Evolutionary conservation across 2,113 vertebrate genomes (phyloP), one percentile per base, ranked within the genome.

Genomic region (Rafetus swinhoei): DNA sequence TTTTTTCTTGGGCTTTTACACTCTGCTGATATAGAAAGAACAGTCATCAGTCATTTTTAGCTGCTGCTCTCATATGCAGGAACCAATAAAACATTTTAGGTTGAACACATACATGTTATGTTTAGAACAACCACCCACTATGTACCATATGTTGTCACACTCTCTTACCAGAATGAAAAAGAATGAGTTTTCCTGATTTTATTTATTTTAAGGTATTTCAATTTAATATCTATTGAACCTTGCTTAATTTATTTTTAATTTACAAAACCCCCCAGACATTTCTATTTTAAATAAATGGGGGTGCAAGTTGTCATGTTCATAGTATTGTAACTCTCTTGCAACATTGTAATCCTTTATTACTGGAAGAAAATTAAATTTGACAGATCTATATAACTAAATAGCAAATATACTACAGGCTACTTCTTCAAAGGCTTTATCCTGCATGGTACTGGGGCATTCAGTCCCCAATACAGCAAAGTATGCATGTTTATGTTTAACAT

Each of bases 61-160:
- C 81, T 95, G 69, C 91, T 94, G 96, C 45, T 96, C 81, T 92
- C 94, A 94, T 85, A 93, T 81, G 90, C 87, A 90, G 92, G 90
- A 95, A 96, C 74, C 56, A 82, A 90, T 92, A 93, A 96, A 96
- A 93, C 25, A 93, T 90, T 96, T 96, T 92, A 87, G 85, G 88
- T 92, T 14, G 69, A 96, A 94, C 90, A 95, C 52, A 92, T 93
- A 89, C 83, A 84, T 79, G 88, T 93, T 95, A 90, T 93, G 94
- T 96, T 97, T 94, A 95, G 96, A 97, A 90, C 85, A 95, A 52
- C 87, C 88, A 90, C 92, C 88, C 86, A 91, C 83, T 94, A 81
- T 62, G 74, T 92, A 95, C 92, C 91, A 89, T 94, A 97, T 97
- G 93, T 84, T 95, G 85, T 93, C 93, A 96, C 94, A 96, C 74